phyloP scores from a whole-genome alignment of 1,140 invertebrate species.

The Drosophila dunni region DNA sequence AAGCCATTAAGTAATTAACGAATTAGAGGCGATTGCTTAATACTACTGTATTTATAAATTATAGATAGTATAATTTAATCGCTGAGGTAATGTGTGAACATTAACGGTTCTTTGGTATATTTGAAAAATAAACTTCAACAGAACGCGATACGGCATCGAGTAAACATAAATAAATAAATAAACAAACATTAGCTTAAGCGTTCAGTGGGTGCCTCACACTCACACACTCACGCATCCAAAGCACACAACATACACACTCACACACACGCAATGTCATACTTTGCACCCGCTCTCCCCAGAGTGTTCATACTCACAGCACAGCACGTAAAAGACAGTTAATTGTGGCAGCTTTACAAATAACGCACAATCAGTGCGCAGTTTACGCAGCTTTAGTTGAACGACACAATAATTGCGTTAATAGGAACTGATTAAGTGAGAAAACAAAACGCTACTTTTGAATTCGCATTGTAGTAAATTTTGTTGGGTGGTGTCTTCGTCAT shows the following conservation, averaged over 20 bases:
- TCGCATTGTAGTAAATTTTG: constrained; percentile 30
- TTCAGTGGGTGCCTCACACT: constrained; percentile 1
- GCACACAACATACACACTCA: constrained; percentile 2
- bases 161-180: constrained; percentile 60
- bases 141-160: constrained; percentile 20
- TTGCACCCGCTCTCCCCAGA: constrained; percentile 2
- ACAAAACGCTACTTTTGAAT: constrained; percentile 30
- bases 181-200: constrained; percentile 27
- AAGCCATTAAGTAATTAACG: background rate
- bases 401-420: constrained; percentile 54
- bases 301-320: constrained; percentile 24
- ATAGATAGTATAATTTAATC: constrained; percentile 6
- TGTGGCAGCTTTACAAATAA: constrained; percentile 50
- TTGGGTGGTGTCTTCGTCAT: constrained; percentile 35
- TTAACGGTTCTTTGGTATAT: constrained; percentile 45
- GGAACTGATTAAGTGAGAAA: constrained; percentile 58
- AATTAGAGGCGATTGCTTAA: background rate
- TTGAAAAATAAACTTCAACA: constrained; percentile 29
- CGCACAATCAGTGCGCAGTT: constrained; percentile 49
- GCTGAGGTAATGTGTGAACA: constrained; percentile 48
- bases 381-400: constrained; percentile 40
- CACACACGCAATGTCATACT: background rate
- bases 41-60: constrained; percentile 4
- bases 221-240: too few relatives aligned
- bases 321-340: constrained; percentile 56